Evolutionary conservation across 2,888 invertebrate genomes (phyloP).

Genomic region (Rosalia funebris): DNA sequence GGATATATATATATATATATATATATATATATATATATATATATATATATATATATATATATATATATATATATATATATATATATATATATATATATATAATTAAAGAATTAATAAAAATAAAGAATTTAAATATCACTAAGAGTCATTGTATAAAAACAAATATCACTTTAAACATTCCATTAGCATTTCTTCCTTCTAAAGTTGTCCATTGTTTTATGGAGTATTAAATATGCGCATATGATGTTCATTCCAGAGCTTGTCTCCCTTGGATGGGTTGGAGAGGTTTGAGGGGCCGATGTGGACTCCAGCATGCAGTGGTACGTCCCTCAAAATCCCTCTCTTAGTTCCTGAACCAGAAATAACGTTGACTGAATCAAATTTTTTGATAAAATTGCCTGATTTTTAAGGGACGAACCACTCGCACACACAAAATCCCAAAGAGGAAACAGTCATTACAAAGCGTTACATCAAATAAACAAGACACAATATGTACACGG

Average conservation of each 20-base stretch:
- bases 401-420: constrained; percentile 56
- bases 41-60: not conserved
- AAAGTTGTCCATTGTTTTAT: constrained; percentile 2
- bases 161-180: constrained; percentile 24
- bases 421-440: constrained; percentile 57
- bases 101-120: constrained; percentile 11
- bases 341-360: constrained; percentile 57
- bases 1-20: not conserved
- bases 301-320: constrained; percentile 44
- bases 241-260: constrained; percentile 3
- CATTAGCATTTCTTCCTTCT: constrained; percentile 8
- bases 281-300: constrained; percentile 23
- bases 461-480: constrained; percentile 51
- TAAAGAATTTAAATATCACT: constrained; percentile 19
- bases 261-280: constrained; percentile 7
- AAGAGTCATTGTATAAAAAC: constrained; percentile 5
- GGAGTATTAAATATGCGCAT: constrained; percentile 9
- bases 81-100: not conserved
- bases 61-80: not conserved
- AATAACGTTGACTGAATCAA: constrained; percentile 44
- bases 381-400: constrained; percentile 29
- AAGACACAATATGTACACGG: constrained; percentile 22
- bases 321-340: constrained; percentile 53
- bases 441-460: constrained; percentile 49
- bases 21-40: constrained; percentile 1